Conservation (phyloP, 2,797 vertebrate species). For the Bryconaethiops microstoma region DNA sequence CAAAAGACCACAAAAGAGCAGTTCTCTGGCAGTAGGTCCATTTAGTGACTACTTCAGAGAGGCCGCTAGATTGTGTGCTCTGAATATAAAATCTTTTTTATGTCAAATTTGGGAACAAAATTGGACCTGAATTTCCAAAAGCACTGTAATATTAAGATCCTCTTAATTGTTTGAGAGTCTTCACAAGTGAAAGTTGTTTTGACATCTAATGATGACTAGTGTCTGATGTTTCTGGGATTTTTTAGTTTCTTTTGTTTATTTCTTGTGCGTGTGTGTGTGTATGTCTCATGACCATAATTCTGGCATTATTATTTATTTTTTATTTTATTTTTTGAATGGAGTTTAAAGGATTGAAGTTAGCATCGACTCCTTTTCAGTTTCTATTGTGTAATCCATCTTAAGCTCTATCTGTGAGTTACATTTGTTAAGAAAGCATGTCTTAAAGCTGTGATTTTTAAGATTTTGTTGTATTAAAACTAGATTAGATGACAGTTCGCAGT, state of each 20-base stretch:
- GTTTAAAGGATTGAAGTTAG: slow-evolving; percentile 54
- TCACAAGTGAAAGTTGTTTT: background rate
- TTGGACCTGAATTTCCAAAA: background rate
- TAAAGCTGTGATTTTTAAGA: slow-evolving; percentile 58
- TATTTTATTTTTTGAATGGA: background rate
- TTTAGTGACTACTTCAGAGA: background rate
- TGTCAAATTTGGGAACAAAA: background rate
- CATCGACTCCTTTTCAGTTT: slow-evolving; percentile 58
- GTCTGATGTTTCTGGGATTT: slow-evolving; percentile 47
- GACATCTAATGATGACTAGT: background rate
- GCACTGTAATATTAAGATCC: background rate
- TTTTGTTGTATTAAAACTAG: slow-evolving; percentile 61
- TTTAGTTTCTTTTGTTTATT: slow-evolving; percentile 44
- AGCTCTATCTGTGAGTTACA: slow-evolving; percentile 68
- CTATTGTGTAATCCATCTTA: slow-evolving; percentile 67
- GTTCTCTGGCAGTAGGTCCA: background rate
- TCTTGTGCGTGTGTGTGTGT: slow-evolving; percentile 62
- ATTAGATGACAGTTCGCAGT: slow-evolving; percentile 61
- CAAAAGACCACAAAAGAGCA: background rate
- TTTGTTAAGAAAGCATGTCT: slow-evolving; percentile 63
- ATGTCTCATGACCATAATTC: slow-evolving; percentile 81
- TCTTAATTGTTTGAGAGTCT: slow-evolving; percentile 4
- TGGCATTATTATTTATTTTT: slow-evolving; percentile 46
- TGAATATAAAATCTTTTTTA: background rate
- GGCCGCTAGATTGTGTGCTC: background rate